Evolutionary conservation across 2,797 vertebrate genomes (phyloP), one percentile per base, ranked within the genome.

Genomic region (Xenentodon cancila): DNA sequence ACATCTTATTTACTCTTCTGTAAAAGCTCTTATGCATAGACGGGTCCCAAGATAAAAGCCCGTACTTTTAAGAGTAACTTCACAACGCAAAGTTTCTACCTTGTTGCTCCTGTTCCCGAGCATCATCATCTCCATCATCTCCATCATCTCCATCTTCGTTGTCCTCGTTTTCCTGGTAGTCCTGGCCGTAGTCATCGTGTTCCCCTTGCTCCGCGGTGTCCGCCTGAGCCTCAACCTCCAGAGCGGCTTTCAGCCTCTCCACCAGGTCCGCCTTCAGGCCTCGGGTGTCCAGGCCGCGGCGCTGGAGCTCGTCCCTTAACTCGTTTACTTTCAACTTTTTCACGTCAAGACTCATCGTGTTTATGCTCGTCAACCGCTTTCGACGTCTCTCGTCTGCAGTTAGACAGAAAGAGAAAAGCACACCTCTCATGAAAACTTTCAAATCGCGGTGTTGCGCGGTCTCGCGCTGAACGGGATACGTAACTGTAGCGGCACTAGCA

Each of bases 271-370:
- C 96, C 93, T 97, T 97, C 68, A 96, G 95, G 84, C 96, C 97
- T 90, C 85, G 94, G 56, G 94, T 94, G 58, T 95, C 96, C 52
- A 98, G 94, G 86, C 95, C 94, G 69, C 96, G 93, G 89, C 95
- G 96, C 85, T 97, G 96, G 75, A 97, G 94, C 94, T 97, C 96
- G 78, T 97, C 96, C 81, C 96, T 97, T 55, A 98, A 81, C 80
- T 98, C 97, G 64, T 96, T 95, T 56, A 98, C 97, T 93, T 97
- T 98, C 85, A 97, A 91, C 90, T 98, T 97, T 85, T 97, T 97
- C 67, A 98, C 96, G 93, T 97, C 97, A 37, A 96, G 89, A 81
- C 95, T 97, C 96, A 98, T 97, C 68, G 78, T 92, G 91, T 54
- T 46, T 3, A 7, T 15, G 53, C 6, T 18, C 19, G 18, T 4